Percentiles rank a stretch among this genome's conserved stretches.
phyloP scores from a whole-genome alignment of 2,113 vertebrate genomes.

The Mobula hypostoma region DNA sequence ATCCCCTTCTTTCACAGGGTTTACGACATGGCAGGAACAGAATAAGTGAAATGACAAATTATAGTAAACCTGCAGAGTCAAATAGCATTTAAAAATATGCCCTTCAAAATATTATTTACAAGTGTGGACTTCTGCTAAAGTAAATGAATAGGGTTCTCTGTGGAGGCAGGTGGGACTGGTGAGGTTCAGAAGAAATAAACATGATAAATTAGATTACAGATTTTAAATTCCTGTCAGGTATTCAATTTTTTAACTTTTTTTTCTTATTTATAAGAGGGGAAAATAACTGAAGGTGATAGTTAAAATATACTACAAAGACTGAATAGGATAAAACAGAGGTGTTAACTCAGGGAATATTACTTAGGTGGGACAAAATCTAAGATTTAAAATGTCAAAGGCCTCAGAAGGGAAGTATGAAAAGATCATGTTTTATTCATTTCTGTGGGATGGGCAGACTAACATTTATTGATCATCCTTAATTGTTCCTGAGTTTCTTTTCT shows the following conservation, averaged over 20 bases:
- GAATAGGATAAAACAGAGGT: slow-evolving; percentile 1
- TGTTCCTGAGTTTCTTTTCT: no score
- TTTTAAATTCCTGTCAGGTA: background rate
- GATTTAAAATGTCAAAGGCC: background rate
- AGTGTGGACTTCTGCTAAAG: background rate
- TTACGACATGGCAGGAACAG: background rate
- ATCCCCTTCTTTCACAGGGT: background rate
- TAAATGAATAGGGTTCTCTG: background rate
- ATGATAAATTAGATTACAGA: background rate
- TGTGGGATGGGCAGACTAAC: no score
- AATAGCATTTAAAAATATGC: background rate
- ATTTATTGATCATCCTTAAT: no score
- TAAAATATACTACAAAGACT: background rate
- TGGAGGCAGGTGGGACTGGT: background rate
- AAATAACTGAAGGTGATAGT: background rate
- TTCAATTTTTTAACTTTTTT: background rate
- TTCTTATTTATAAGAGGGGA: background rate
- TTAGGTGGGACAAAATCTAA: background rate
- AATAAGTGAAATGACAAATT: background rate
- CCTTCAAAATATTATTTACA: background rate
- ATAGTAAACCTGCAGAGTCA: background rate
- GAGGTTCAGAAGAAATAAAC: background rate
- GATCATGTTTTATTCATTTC: no score
- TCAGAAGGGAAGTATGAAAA: background rate
- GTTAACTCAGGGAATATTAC: background rate